Conservation (phyloP, 92 coral and sea anemone genomes). For the Palythoa grandiflora region DNA sequence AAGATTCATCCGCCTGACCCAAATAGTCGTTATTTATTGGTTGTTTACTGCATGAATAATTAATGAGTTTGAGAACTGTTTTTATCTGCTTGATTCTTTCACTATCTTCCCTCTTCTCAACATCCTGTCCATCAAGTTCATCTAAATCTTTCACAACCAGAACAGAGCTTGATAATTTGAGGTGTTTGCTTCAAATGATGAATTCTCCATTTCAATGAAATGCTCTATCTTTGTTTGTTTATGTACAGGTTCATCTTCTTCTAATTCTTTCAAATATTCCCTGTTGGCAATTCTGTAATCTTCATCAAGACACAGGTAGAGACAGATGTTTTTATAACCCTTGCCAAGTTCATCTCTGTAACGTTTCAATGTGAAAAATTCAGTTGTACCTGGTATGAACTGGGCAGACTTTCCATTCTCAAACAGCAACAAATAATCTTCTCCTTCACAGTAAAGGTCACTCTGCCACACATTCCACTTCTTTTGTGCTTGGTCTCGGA, state of each 20-base stretch:
- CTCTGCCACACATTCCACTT: conserved; percentile 45
- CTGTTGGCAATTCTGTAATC: conserved; percentile 21
- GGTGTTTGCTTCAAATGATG: conserved; percentile 30
- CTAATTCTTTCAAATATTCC: conserved; percentile 29
- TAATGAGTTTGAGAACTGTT: too few species aligned
- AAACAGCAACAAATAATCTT: conserved; percentile 45
- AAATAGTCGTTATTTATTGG: too few species aligned
- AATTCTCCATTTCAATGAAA: conserved; percentile 23
- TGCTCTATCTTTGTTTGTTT: conserved; percentile 22
- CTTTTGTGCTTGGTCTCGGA: conserved; percentile 30
- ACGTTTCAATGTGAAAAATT: conserved; percentile 46
- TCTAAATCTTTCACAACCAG: conserved; percentile 50
- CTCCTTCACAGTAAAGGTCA: conserved; percentile 45
- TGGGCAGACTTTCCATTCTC: conserved; percentile 50
- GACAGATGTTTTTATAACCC: conserved; percentile 45
- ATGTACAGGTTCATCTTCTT: conserved; percentile 23
- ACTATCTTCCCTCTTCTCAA: conserved; percentile 37
- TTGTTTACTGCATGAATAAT: too few species aligned
- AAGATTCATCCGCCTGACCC: too few species aligned
- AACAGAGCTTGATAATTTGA: conserved; percentile 22
- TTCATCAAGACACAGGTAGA: conserved; percentile 29
- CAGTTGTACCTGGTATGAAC: conserved; percentile 49
- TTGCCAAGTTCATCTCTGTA: conserved; percentile 52
- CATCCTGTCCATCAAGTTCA: conserved; percentile 60
- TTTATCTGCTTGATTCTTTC: conserved; percentile 17